A percentile compares a stretch with the other conserved stretches of the same genome.
phyloP scores from a whole-genome alignment of 2,888 invertebrate genomes.

The Clivina fossor region DNA sequence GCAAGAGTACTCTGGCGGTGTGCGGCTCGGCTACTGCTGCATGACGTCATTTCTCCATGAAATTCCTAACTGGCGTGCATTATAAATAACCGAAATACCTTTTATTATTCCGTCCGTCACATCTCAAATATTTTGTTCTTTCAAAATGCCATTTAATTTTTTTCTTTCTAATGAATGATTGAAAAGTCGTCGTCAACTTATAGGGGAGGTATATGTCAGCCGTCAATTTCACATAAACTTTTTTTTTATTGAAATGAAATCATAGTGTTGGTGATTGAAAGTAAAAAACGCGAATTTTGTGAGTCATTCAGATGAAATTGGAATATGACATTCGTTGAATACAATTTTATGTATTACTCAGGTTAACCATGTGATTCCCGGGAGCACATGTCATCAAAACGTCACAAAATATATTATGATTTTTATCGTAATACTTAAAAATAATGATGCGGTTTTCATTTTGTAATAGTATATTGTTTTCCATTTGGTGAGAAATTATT shows the following conservation, averaged over 20 bases:
- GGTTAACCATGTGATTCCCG: conserved; percentile 28
- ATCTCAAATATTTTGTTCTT: too few relatives aligned
- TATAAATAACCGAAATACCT: conserved; percentile 49
- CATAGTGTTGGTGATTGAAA: not conserved
- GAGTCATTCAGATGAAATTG: conserved; percentile 28
- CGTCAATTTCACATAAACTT: too few relatives aligned
- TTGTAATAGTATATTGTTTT: too few relatives aligned
- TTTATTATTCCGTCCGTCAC: conserved; percentile 33
- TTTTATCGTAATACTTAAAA: too few relatives aligned
- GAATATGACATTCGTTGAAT: conserved; percentile 13
- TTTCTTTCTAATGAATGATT: too few relatives aligned
- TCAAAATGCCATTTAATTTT: too few relatives aligned
- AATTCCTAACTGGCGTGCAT: conserved; percentile 49
- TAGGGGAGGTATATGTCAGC: too few relatives aligned
- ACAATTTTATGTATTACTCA: conserved; percentile 10
- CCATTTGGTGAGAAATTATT: too few relatives aligned
- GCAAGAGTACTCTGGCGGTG: conserved; percentile 38
- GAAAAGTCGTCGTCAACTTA: too few relatives aligned
- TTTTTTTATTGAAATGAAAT: too few relatives aligned
- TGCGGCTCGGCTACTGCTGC: conserved; percentile 41
- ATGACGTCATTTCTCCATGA: conserved; percentile 51
- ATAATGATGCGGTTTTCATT: too few relatives aligned
- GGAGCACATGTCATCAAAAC: conserved; percentile 31
- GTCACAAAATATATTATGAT: too few relatives aligned
- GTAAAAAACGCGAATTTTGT: conserved; percentile 2